phyloP scores from a whole-genome alignment of 2,888 invertebrate species.

The Napeogenes sylphis region DNA sequence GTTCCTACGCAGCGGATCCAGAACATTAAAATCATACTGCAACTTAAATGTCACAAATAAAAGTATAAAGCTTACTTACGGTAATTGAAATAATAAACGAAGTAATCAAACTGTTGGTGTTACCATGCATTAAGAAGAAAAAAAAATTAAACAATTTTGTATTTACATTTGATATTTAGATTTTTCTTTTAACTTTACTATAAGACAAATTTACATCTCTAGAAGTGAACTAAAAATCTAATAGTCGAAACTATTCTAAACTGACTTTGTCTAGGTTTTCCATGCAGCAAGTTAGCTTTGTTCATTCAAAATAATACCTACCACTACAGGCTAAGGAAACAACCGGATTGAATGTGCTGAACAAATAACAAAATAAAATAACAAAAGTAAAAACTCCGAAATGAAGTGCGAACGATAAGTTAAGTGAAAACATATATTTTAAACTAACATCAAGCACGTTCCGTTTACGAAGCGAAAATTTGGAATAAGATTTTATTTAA shows the following conservation, averaged over 20 bases:
- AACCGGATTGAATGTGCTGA: constrained; percentile 52
- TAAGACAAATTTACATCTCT: background rate
- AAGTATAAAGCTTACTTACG: constrained; percentile 23
- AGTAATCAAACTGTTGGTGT: constrained; percentile 8
- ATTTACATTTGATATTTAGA: background rate
- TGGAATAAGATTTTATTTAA: constrained; percentile 51
- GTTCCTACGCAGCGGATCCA: constrained; percentile 33
- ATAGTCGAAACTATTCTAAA: constrained; percentile 28
- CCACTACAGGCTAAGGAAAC: constrained; percentile 64
- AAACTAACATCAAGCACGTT: constrained; percentile 69
- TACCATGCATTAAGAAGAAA: constrained; percentile 22
- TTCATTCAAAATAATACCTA: constrained; percentile 58
- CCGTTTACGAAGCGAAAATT: constrained; percentile 67
- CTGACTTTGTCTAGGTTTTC: constrained; percentile 42
- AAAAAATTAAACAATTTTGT: background rate
- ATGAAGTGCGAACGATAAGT: constrained; percentile 69
- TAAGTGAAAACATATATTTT: constrained; percentile 61
- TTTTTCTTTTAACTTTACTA: background rate
- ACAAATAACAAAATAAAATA: constrained; percentile 47
- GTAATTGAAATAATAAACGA: constrained; percentile 14
- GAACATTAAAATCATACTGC: constrained; percentile 32
- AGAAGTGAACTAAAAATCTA: background rate
- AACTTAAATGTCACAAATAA: constrained; percentile 31
- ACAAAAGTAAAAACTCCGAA: constrained; percentile 61
- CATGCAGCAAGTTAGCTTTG: constrained; percentile 66